These are phyloP conservation scores for Axis porcinus DNA, from an alignment of 2,113 vertebrate genomes.

Conservation along the genomic window DNA sequence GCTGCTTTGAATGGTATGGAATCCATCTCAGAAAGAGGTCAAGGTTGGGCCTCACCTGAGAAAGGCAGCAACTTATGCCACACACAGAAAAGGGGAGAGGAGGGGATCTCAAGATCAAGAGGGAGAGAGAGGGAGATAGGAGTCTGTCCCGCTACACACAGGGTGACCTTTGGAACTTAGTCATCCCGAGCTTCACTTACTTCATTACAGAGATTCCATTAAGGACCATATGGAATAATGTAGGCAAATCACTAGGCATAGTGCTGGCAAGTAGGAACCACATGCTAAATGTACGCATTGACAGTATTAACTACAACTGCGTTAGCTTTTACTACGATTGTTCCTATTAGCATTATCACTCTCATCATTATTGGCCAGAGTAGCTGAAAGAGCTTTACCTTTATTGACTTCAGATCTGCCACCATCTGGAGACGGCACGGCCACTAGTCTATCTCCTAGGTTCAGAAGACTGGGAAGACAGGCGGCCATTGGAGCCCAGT, in stretches of 20 bases:
- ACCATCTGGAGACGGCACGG: neutral
- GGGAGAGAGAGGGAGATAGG: neutral
- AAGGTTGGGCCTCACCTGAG: neutral
- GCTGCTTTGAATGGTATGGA: neutral
- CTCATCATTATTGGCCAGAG: neutral
- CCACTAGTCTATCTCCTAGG: neutral
- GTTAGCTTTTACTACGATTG: neutral
- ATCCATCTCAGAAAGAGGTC: neutral
- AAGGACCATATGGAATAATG: neutral
- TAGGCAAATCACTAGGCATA: neutral
- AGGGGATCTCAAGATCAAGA: neutral
- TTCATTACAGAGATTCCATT: rapidly evolving
- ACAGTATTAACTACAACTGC: no score
- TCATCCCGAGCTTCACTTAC: neutral
- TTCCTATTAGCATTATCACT: neutral
- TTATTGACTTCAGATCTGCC: neutral
- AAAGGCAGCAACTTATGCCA: rapidly evolving
- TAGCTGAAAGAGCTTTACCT: neutral
- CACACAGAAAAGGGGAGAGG: neutral
- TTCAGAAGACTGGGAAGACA: neutral
- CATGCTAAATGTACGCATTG: no score
- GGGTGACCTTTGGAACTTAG: neutral
- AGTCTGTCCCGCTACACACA: no score
- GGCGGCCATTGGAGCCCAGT: neutral
- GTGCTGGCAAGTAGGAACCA: no score